Percentiles rank a stretch among this genome's conserved stretches.
phyloP scores from a whole-genome alignment of 53 echinoderm and acorn worm genomes.

The Holothuria leucospilota region DNA sequence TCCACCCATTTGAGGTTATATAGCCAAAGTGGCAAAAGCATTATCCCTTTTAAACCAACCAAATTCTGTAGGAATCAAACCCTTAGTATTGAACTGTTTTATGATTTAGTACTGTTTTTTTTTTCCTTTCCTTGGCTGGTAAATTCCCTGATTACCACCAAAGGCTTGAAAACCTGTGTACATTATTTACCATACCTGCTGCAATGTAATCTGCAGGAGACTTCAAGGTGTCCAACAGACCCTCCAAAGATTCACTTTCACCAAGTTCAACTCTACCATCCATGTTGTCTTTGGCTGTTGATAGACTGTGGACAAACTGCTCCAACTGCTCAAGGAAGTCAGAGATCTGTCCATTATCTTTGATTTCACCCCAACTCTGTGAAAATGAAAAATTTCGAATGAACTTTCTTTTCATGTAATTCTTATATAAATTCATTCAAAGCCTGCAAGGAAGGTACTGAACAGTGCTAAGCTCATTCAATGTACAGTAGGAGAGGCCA shows the following conservation, averaged over 20 bases:
- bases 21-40: too few species aligned
- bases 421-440: neutral
- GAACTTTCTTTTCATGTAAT: neutral
- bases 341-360: constrained; percentile 90
- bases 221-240: constrained; percentile 86
- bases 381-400: constrained; percentile 12
- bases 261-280: constrained; percentile 93
- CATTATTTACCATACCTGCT: constrained; percentile 67
- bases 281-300: constrained; percentile 95
- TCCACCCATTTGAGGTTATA: too few species aligned
- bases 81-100: too few species aligned
- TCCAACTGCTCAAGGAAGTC: constrained; percentile 99
- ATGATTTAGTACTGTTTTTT: too few species aligned
- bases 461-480: too few species aligned
- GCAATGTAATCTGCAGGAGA: constrained; percentile 90
- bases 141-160: too few species aligned
- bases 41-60: too few species aligned
- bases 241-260: constrained; percentile 90
- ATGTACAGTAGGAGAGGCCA: too few species aligned
- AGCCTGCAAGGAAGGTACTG: too few species aligned
- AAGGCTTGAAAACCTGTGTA: neutral
- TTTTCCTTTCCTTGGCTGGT: too few species aligned
- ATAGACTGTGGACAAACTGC: constrained; percentile 89
- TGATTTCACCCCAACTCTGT: constrained; percentile 98
- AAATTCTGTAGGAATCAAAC: too few species aligned